Evolutionary conservation across 2,888 invertebrate genomes (phyloP).

Genomic region (Pomacea canaliculata): DNA sequence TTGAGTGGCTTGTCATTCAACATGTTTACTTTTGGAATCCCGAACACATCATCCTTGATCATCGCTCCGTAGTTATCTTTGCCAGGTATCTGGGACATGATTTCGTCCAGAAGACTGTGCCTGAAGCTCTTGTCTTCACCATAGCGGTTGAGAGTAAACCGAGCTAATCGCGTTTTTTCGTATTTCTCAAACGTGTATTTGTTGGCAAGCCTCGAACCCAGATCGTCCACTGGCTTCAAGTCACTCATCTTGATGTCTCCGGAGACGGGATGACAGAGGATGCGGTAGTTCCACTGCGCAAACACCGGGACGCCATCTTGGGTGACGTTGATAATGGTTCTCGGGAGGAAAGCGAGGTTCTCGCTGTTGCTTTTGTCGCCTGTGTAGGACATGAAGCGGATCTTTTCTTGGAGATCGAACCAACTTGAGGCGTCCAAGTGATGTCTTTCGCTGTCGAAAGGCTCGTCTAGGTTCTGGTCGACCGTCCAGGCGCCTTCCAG

Average conservation of each 20-base stretch:
- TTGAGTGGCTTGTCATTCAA: slow-evolving; percentile 32
- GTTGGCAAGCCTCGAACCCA: slow-evolving; percentile 38
- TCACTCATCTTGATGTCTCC: slow-evolving; percentile 37
- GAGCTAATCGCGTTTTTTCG: not conserved
- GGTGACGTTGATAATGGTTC: slow-evolving; percentile 45
- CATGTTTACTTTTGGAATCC: slow-evolving; percentile 17
- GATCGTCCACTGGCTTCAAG: slow-evolving; percentile 47
- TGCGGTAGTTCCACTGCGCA: slow-evolving; percentile 53
- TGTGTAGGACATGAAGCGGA: slow-evolving; percentile 47
- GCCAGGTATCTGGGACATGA: slow-evolving; percentile 53
- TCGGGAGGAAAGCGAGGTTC: slow-evolving; percentile 57
- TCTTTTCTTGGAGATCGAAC: slow-evolving; percentile 56
- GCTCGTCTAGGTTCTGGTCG: slow-evolving; percentile 46
- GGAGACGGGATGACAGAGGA: slow-evolving; percentile 46
- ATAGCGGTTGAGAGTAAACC: not conserved
- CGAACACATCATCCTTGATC: slow-evolving; percentile 38
- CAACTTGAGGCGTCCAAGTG: slow-evolving; percentile 42
- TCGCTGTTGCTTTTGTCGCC: slow-evolving; percentile 51
- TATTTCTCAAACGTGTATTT: not conserved
- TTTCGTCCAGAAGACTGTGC: slow-evolving; percentile 36
- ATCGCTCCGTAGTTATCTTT: slow-evolving; percentile 46
- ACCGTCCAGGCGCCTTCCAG: slow-evolving; percentile 61
- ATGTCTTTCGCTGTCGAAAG: slow-evolving; percentile 60
- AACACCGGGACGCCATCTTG: slow-evolving; percentile 33
- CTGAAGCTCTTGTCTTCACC: slow-evolving; percentile 13